Conservation (phyloP, 2,797 vertebrate genomes). For the Lepidocolaptes lacrymiger region DNA sequence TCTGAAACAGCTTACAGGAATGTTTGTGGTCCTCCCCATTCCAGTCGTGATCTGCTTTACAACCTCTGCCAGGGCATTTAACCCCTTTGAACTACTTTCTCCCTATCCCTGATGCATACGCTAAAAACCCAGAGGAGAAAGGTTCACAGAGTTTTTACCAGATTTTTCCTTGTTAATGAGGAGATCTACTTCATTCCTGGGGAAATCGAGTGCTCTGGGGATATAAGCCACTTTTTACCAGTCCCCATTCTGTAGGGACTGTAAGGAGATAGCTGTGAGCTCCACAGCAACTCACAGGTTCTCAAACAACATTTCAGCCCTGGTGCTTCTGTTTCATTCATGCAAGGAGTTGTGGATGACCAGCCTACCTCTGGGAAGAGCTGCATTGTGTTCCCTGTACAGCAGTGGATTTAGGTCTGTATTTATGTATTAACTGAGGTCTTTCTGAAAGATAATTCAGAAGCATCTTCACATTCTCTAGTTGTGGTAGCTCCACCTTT, state of each 20-base stretch:
- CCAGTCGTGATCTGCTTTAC: not conserved
- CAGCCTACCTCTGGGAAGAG: not conserved
- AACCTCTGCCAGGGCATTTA: not conserved
- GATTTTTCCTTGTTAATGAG: not conserved
- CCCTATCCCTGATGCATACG: not conserved
- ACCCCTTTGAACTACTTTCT: not conserved
- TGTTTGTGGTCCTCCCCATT: not conserved
- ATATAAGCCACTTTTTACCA: not conserved
- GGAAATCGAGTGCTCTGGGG: not conserved
- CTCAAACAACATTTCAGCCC: not conserved
- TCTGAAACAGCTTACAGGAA: not conserved
- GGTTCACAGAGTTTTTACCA: not conserved
- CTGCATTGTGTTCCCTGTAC: rapidly evolving
- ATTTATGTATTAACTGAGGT: not conserved
- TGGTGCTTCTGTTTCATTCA: not conserved
- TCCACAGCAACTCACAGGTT: not conserved
- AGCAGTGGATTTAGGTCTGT: not conserved
- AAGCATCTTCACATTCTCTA: slow-evolving; percentile 77
- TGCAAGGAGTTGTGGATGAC: not conserved
- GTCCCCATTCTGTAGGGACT: not conserved
- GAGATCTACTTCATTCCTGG: not conserved
- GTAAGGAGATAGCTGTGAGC: not conserved
- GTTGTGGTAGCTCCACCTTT: slow-evolving; percentile 67
- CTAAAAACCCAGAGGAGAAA: not conserved
- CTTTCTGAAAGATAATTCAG: not conserved